A percentile compares a stretch with the other conserved stretches of the same genome.
phyloP scores from a whole-genome alignment of 2,888 invertebrate genomes.

The Spodoptera littoralis region DNA sequence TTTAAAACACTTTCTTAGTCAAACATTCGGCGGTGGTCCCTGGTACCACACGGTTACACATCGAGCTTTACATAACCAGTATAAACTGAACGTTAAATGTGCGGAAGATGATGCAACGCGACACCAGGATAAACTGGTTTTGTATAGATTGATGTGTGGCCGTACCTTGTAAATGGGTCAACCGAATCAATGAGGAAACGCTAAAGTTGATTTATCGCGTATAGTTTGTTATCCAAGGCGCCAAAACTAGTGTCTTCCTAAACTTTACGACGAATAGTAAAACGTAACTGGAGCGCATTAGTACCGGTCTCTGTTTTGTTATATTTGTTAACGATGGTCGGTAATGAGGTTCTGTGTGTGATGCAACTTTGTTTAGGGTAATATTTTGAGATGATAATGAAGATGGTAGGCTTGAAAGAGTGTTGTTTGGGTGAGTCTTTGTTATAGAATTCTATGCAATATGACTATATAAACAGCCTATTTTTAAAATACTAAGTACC shows the following conservation, averaged over 20 bases:
- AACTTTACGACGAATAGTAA: conserved; percentile 71
- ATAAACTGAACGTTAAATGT: too few relatives aligned
- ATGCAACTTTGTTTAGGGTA: conserved; percentile 39
- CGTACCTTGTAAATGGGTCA: conserved; percentile 59
- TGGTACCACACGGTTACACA: background rate
- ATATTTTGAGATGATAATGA: conserved; percentile 21
- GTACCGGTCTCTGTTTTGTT: conserved; percentile 45
- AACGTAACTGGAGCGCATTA: conserved; percentile 55
- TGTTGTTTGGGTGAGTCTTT: background rate
- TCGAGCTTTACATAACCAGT: too few relatives aligned
- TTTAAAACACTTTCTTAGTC: conserved; percentile 29
- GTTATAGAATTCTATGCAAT: too few relatives aligned
- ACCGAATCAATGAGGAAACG: conserved; percentile 75
- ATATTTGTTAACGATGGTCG: conserved; percentile 30
- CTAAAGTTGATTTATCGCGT: conserved; percentile 71
- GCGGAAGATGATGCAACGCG: too few relatives aligned
- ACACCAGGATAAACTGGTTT: too few relatives aligned
- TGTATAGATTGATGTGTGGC: too few relatives aligned
- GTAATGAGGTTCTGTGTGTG: conserved; percentile 7
- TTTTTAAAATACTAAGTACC: too few relatives aligned
- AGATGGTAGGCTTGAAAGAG: background rate
- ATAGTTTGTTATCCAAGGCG: conserved; percentile 67
- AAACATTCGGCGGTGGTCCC: conserved; percentile 35
- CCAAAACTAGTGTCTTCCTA: conserved; percentile 65
- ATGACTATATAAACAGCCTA: too few relatives aligned